These are phyloP conservation scores for Amniataba percoides DNA, from an alignment of 2,797 vertebrate species.

Conservation along the genomic window DNA sequence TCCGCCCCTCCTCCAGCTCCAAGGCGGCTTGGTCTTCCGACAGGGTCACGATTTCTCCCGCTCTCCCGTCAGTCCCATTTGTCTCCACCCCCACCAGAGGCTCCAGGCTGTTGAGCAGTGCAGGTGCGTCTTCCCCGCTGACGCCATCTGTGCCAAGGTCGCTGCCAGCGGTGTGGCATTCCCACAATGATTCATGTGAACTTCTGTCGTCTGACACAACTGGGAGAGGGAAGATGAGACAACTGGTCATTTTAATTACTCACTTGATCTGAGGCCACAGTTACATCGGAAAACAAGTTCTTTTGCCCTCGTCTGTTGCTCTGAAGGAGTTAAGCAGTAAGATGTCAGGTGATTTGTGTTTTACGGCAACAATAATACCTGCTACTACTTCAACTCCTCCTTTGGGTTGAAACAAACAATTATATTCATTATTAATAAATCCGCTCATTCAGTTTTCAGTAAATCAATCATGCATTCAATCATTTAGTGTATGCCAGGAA, in stretches of 20 bases:
- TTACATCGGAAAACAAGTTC: slow-evolving; percentile 21
- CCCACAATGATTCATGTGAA: slow-evolving; percentile 79
- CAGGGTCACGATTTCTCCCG: slow-evolving; percentile 78
- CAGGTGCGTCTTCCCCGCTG: slow-evolving; percentile 77
- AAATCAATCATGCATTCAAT: not conserved
- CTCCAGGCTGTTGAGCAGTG: slow-evolving; percentile 72
- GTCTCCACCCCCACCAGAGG: slow-evolving; percentile 65
- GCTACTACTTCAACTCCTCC: no score
- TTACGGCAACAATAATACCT: not conserved
- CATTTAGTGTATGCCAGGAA: not conserved
- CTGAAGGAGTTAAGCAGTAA: not conserved
- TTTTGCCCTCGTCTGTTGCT: slow-evolving; percentile 15
- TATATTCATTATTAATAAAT: not conserved
- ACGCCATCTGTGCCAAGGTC: slow-evolving; percentile 83
- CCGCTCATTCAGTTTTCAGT: not conserved
- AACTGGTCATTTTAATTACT: slow-evolving; percentile 74
- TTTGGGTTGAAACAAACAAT: not conserved
- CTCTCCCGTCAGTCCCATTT: slow-evolving; percentile 80
- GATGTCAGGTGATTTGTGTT: not conserved
- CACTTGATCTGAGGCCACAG: slow-evolving; percentile 37
- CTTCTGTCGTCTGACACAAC: slow-evolving; percentile 81
- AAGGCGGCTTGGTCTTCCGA: slow-evolving; percentile 69
- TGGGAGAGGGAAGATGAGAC: slow-evolving; percentile 74
- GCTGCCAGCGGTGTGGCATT: slow-evolving; percentile 71
- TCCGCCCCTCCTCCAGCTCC: slow-evolving; percentile 79